Conservation (phyloP, 2,113 vertebrate species). For the Carettochelys insculpta region DNA sequence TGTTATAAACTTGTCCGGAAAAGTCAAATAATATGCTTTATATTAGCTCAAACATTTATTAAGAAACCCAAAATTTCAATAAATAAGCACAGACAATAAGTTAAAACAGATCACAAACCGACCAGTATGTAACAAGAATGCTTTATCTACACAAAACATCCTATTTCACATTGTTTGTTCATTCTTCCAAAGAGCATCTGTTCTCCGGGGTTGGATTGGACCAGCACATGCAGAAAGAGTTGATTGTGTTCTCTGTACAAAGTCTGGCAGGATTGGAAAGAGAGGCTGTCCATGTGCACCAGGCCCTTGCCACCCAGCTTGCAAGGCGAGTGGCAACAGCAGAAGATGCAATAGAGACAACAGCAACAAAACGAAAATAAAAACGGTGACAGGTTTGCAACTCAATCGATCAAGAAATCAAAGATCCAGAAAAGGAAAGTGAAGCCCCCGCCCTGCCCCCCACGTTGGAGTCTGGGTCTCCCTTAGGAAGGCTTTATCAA, state of each 20-base stretch:
- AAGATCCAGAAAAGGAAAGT: constrained; percentile 64
- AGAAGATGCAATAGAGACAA: constrained; percentile 64
- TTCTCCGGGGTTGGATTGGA: constrained; percentile 80
- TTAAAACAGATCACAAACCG: constrained; percentile 97
- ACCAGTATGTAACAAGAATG: constrained; percentile 97
- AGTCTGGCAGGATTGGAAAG: constrained; percentile 72
- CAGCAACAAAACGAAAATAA: constrained; percentile 71
- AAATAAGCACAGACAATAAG: constrained; percentile 97
- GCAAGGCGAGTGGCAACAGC: constrained; percentile 73
- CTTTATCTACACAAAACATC: constrained; percentile 99
- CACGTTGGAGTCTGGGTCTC: no score
- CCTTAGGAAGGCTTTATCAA: constrained; percentile 69
- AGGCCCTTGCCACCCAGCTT: constrained; percentile 47
- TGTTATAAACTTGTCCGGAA: constrained; percentile 93
- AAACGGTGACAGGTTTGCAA: constrained; percentile 64
- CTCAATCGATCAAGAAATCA: constrained; percentile 52
- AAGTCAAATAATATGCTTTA: constrained; percentile 89
- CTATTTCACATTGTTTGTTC: constrained; percentile 93
- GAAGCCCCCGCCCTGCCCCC: no score
- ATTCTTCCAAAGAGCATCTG: constrained; percentile 84
- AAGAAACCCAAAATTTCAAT: constrained; percentile 92
- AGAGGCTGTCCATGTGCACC: constrained; percentile 62
- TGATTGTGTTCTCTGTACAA: constrained; percentile 78
- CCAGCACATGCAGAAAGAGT: constrained; percentile 92
- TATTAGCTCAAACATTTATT: constrained; percentile 97